phyloP scores from a whole-genome alignment of 2,113 vertebrate genomes.

The Chrysemys picta region DNA sequence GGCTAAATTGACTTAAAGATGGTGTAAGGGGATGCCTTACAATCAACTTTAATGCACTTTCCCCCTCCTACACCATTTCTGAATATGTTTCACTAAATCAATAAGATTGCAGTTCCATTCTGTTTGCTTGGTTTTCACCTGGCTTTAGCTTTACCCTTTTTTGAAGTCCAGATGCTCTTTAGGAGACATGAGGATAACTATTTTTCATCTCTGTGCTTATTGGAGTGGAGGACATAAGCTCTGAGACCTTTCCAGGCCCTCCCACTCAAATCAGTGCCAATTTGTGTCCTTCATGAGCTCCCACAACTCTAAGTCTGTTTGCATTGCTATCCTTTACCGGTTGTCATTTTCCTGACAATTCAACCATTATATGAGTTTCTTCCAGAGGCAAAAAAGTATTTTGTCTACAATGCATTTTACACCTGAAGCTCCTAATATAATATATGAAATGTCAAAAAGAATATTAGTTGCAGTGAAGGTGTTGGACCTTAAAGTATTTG shows the following conservation, averaged over 20 bases:
- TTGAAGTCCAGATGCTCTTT: not conserved
- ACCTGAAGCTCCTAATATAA: conserved; percentile 22
- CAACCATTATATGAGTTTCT: conserved; percentile 43
- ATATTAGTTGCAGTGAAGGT: conserved; percentile 2
- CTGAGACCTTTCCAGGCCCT: not conserved
- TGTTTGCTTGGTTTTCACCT: not conserved
- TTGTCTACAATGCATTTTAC: conserved; percentile 38
- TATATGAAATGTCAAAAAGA: conserved; percentile 45
- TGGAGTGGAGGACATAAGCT: not conserved
- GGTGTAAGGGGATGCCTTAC: not conserved
- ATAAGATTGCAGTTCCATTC: not conserved
- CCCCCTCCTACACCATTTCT: not conserved
- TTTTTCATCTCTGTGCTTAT: not conserved
- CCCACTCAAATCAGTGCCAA: not conserved
- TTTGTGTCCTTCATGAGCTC: not conserved
- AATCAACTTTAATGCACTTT: not conserved
- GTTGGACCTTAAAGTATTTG: conserved; percentile 25
- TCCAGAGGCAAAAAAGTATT: not conserved
- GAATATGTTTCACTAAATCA: not conserved
- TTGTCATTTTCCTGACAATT: conserved; percentile 50
- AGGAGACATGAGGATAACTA: not conserved
- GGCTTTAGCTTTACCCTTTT: not conserved
- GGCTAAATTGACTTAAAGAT: not conserved
- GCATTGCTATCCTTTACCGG: conserved; percentile 2
- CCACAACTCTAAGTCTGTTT: not conserved